Evolutionary conservation across 1,140 invertebrate genomes (phyloP), one percentile per base, ranked within the genome.

Genomic region (Diorhabda carinulata): DNA sequence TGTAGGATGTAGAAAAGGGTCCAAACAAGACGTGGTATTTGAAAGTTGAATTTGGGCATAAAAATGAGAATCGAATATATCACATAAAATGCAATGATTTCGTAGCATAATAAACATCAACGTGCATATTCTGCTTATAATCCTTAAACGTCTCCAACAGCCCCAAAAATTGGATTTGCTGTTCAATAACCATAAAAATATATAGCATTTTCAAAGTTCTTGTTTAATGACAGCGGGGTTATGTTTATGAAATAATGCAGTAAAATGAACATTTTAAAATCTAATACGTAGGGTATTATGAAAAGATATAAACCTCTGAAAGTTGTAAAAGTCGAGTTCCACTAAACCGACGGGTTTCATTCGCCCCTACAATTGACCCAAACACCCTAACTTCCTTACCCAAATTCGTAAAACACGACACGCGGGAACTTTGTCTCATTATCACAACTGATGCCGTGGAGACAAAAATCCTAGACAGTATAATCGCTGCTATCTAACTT

Each of bases 151-250:
- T 77, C 75, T 78, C 78, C 77, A 80, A 79, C 78, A 79, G 77
- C 78, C 75, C 78, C 78, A 79, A 80, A 79, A 80, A 80, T 80
- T 79, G 79, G 79, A 80, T 80, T 79, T 74, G 76, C 74, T 72
- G 78, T 78, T 79, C 79, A 79, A 80, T 80, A 79, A 78, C 78
- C 77, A 79, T 80, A 80, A 80, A 80, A 80, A 74, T 77, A 79
- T 79, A 80, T 74, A 73, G 73, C 76, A 70, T 77, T 77, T 76
- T 73, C 74, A 74, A 80, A 80, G 75, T 80, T 76, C 78, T 77
- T 78, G 75, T 79, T 80, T 80, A 80, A 80, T 80, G 78, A 77
- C 74, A 70, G 56, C 67, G 67, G 70, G 70, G 75, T 73, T 73
- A 79, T 80, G 77, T 80, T 79, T 80, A 79, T 80, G 79, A 80